phyloP scores from a whole-genome alignment of 2,888 invertebrate genomes.

The Mythimna albipuncta region DNA sequence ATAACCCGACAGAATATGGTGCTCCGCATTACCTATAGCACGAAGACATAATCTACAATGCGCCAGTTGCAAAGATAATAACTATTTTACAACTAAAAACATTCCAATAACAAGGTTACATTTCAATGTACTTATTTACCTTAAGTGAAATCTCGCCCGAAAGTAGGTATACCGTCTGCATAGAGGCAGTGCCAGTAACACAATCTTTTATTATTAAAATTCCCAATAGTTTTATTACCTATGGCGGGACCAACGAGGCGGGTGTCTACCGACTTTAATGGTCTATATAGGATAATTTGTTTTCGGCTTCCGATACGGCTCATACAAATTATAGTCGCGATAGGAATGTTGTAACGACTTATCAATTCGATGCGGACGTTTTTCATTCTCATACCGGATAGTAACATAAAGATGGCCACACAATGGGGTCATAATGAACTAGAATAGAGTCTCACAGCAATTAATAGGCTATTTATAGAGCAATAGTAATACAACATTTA shows the following conservation, averaged over 20 bases:
- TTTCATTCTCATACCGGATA: slow-evolving; percentile 64
- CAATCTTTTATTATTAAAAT: slow-evolving; percentile 68
- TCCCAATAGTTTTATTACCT: slow-evolving; percentile 69
- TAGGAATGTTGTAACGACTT: slow-evolving; percentile 81
- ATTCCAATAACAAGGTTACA: slow-evolving; percentile 47
- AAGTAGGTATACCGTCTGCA: slow-evolving; percentile 45
- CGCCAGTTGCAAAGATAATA: slow-evolving; percentile 20
- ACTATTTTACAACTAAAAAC: slow-evolving; percentile 40
- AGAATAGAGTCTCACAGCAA: slow-evolving; percentile 58
- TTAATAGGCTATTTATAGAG: slow-evolving; percentile 52
- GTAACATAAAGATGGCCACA: slow-evolving; percentile 37
- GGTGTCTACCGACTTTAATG: slow-evolving; percentile 67
- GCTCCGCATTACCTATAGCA: neutral
- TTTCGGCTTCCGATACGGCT: slow-evolving; percentile 80
- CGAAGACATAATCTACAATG: slow-evolving; percentile 9
- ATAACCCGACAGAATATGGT: slow-evolving; percentile 10
- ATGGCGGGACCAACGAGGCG: slow-evolving; percentile 59
- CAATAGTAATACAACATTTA: slow-evolving; percentile 53
- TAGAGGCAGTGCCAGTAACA: slow-evolving; percentile 45
- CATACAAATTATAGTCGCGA: slow-evolving; percentile 77
- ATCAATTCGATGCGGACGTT: slow-evolving; percentile 78
- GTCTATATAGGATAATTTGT: slow-evolving; percentile 78
- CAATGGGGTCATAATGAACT: slow-evolving; percentile 50
- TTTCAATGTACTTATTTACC: slow-evolving; percentile 30
- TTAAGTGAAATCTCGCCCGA: slow-evolving; percentile 56